These are phyloP conservation scores for Apodemus speciosus DNA, from an alignment of 2,113 vertebrate genomes.

Conservation along the genomic window DNA sequence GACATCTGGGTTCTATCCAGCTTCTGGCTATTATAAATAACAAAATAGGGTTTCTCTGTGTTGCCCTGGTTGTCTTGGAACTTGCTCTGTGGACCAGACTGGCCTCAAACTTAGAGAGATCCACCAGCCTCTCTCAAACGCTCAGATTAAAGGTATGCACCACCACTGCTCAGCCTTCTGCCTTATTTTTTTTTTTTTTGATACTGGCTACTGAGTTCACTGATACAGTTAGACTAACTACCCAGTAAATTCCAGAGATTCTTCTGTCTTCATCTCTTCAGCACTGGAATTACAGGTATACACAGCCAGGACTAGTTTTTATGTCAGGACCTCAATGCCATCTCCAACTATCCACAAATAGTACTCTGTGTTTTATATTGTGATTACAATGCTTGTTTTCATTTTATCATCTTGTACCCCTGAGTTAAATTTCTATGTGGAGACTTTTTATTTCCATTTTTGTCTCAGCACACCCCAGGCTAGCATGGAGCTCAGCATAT, in stretches of 20 bases:
- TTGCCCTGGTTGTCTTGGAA: neutral
- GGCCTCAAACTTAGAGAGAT: neutral
- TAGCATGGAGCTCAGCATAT: neutral
- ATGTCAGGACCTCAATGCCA: no score
- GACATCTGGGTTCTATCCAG: no score
- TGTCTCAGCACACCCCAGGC: neutral
- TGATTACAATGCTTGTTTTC: neutral
- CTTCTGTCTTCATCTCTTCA: neutral
- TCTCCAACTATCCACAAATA: neutral
- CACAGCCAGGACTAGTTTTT: no score
- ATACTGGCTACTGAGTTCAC: neutral
- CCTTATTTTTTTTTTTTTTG: neutral
- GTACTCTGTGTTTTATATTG: slow-evolving; percentile 8
- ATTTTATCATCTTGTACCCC: neutral
- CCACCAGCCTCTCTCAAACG: neutral
- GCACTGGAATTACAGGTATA: no score
- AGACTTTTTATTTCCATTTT: neutral
- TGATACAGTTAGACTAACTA: neutral
- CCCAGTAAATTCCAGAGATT: neutral
- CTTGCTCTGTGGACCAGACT: neutral
- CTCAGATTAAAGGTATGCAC: neutral
- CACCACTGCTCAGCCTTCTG: neutral
- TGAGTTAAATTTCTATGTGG: neutral
- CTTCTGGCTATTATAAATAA: no score
- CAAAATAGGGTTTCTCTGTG: neutral